phyloP scores from a whole-genome alignment of 2,113 vertebrate species.

The Vulpes vulpes region DNA sequence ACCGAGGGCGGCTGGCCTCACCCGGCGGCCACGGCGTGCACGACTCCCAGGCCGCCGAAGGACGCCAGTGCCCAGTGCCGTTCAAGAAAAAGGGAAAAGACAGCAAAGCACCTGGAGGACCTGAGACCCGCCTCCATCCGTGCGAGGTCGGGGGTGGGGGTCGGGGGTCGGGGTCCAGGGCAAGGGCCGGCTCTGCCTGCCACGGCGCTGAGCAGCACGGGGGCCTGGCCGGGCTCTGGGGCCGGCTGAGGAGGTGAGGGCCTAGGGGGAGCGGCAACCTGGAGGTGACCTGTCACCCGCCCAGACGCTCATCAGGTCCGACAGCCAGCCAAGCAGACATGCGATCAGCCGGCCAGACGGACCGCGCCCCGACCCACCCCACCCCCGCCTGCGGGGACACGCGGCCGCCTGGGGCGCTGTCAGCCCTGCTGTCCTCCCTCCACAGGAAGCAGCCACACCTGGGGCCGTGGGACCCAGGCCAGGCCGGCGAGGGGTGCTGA shows the following conservation, averaged over 20 bases:
- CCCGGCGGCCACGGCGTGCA: accelerated
- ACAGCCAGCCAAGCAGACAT: no score
- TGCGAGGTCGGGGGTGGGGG: not conserved
- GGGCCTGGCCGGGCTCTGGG: no score
- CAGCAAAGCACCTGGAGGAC: no score
- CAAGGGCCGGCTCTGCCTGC: accelerated
- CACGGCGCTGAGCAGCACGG: accelerated
- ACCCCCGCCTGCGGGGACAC: no score
- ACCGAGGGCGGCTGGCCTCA: not conserved
- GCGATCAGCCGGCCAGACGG: no score
- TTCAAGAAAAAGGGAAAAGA: not conserved
- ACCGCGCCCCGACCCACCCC: not conserved
- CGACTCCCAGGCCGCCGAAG: accelerated
- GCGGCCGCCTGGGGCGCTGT: no score
- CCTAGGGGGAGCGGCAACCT: no score
- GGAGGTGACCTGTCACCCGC: accelerated
- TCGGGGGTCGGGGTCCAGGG: no score
- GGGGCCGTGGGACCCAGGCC: no score
- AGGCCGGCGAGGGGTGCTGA: not conserved
- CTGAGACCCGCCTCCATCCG: not conserved
- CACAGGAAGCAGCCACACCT: no score
- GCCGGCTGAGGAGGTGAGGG: accelerated
- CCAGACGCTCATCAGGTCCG: no score
- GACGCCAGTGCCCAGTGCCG: accelerated
- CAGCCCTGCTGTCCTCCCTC: no score